Evolutionary conservation across 2,113 vertebrate species (phyloP), one percentile per base, ranked within the genome.

Genomic region (Globicephala melas): DNA sequence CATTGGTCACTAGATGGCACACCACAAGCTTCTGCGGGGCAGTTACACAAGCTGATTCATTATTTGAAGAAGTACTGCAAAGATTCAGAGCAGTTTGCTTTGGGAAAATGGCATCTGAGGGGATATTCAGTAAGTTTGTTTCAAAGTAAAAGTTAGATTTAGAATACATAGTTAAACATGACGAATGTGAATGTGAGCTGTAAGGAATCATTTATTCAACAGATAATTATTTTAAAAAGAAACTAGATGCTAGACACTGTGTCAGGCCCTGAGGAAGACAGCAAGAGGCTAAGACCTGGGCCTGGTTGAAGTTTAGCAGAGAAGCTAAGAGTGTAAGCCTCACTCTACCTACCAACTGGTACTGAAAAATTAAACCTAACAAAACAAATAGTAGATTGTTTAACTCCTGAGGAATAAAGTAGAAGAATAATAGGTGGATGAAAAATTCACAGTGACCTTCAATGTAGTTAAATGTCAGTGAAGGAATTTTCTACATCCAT

Each of bases 1-100:
- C 73, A 36, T 20, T 63, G 58, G 70, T 96, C 95, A 81, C 77
- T 96, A 94, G 90, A 76, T 68, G 95, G 93, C 95, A 94, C 67
- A 97, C 9, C 58, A 38, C 76, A 97, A 87, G 77, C 71, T 94
- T 15, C 58, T 89, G 71, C n/a, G 13, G 58, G 73, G 4, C 50
- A 62, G 70, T 63, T 55, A 47, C 10, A 84, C 50, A 74, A 74
- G 10, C n/a, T 84, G 65, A 90, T 2, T 15, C 18, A 13, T 91
- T 65, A 58, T 50, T 77, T 82, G 62, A 83, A 79, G 53, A 90
- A 91, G 53, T 15, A 28, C 15, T 84, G 76, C 47, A 47, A 73
- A 81, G 77, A 85, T 38, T 33, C 20, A 76, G 58, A 68, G 36
- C 33, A 81, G 31, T n/a, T 63, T 96, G 53, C n/a, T 82, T 82